Evolutionary conservation across 1,140 invertebrate genomes (phyloP), one percentile per base, ranked within the genome.

Genomic region (Drosophila sp.): DNA sequence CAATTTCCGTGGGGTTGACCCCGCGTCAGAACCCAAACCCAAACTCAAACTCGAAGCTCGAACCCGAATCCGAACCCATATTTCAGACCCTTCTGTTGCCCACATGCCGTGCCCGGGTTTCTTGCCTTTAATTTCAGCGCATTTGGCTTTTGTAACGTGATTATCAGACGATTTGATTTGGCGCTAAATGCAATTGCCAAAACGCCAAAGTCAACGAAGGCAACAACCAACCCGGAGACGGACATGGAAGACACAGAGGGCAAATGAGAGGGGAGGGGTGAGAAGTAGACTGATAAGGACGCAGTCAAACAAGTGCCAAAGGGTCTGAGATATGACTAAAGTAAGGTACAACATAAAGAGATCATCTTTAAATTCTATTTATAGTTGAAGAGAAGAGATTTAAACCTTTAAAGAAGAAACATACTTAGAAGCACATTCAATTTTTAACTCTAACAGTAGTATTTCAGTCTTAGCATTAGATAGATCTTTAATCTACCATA

Each of bases 151-250:
- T 91, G 71, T 91, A 90, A 91, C 86, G 64, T 83, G 90, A 91
- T 91, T 91, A 91, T 90, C 82, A 67, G 87, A 84, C 90, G 89
- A 91, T 91, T 91, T 91, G 89, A 91, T 91, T 91, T 91, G 86
- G 82, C 86, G 82, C 90, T 89, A 84, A 91, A 91, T 91, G 84
- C 78, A 90, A 91, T 90, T 90, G 78, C 82, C 75, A 89, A 89
- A 89, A 53, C 50, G 79, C 78, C 83, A 83, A 80, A 83, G 84
- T 89, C 84, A 89, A 50, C 13, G n/a, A 32, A n/a, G 27, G 46
- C 46, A 27, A 4, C 46, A 29, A n/a, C n/a, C n/a, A 27, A n/a
- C 8, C 4, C 34, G 1, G 27, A 36, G 7, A 7, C 46, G 14
- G 14, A 46, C 38, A 38, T n/a, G 14, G 5, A 59, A 2, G 14